A percentile compares a stretch with the other conserved stretches of the same genome.
phyloP scores from a whole-genome alignment of 2,888 invertebrate species.

The Caprella mutica region DNA sequence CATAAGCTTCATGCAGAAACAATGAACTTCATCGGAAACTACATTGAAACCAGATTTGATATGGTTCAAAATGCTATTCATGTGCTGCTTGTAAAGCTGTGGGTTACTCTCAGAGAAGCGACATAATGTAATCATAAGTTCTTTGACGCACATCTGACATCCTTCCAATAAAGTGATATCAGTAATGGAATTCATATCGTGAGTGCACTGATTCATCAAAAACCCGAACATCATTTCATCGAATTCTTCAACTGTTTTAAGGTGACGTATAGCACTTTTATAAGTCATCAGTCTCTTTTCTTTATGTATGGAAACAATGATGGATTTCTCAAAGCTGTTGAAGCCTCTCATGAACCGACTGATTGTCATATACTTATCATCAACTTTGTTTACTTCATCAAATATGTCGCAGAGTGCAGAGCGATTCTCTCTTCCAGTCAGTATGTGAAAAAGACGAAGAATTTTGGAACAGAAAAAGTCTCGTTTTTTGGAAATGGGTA shows the following conservation, averaged over 20 bases:
- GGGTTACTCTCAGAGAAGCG: slow-evolving; percentile 45
- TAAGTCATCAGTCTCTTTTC: slow-evolving; percentile 17
- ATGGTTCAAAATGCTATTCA: neutral
- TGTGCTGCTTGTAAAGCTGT: slow-evolving; percentile 52
- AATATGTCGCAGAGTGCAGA: slow-evolving; percentile 43
- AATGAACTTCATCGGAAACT: slow-evolving; percentile 57
- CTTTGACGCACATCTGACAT: slow-evolving; percentile 60
- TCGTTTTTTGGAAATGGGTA: slow-evolving; percentile 57
- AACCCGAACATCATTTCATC: slow-evolving; percentile 17
- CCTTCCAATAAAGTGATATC: slow-evolving; percentile 73
- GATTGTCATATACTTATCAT: slow-evolving; percentile 8
- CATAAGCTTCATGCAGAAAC: slow-evolving; percentile 67
- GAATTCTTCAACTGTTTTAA: slow-evolving; percentile 14
- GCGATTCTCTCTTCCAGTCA: slow-evolving; percentile 54
- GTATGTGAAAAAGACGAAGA: slow-evolving; percentile 44
- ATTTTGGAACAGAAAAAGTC: slow-evolving; percentile 8
- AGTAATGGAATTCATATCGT: slow-evolving; percentile 48
- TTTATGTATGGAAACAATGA: slow-evolving; percentile 22
- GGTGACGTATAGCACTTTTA: slow-evolving; percentile 5
- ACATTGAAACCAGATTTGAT: slow-evolving; percentile 60
- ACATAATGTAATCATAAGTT: slow-evolving; percentile 54
- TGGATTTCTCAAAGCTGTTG: slow-evolving; percentile 18
- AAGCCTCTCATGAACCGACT: slow-evolving; percentile 15
- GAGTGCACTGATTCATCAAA: slow-evolving; percentile 18
- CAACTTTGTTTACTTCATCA: neutral